These are phyloP conservation scores for Anaspis maculata DNA, from an alignment of 2,888 invertebrate species.

Conservation along the genomic window DNA sequence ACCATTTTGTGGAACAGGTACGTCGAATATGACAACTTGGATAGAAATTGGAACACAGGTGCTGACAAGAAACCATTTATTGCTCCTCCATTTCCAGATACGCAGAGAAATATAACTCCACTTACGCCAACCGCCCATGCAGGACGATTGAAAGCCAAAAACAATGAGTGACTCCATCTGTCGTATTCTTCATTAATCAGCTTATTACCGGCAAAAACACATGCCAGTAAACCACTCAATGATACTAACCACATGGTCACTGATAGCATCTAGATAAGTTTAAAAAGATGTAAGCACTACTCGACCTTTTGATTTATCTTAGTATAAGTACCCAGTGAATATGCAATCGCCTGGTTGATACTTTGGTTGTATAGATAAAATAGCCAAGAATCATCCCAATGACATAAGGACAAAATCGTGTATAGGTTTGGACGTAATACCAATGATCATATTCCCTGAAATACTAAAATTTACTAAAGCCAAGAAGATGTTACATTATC, in stretches of 20 bases:
- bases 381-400: conserved; percentile 2
- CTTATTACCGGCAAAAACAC: too few species aligned
- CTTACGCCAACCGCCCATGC: conserved; percentile 5
- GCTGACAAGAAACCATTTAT: conserved; percentile 44
- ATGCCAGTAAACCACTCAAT: too few species aligned
- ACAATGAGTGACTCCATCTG: too few species aligned
- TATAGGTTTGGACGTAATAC: conserved; percentile 1
- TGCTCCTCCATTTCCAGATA: conserved; percentile 25
- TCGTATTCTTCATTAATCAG: too few species aligned
- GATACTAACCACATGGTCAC: too few species aligned
- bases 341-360: too few species aligned
- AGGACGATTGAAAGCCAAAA: conserved; percentile 1
- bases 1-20: conserved; percentile 40
- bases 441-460: not conserved
- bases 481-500: too few species aligned
- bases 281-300: too few species aligned
- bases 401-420: conserved; percentile 2
- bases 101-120: conserved; percentile 2
- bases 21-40: conserved; percentile 44
- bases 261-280: too few species aligned
- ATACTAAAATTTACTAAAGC: too few species aligned
- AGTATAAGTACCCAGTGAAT: too few species aligned
- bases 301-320: too few species aligned
- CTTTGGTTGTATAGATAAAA: not conserved
- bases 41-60: conserved; percentile 43